Conservation (phyloP, 1,140 invertebrate genomes). For the Ctenoplectra terminalis region DNA sequence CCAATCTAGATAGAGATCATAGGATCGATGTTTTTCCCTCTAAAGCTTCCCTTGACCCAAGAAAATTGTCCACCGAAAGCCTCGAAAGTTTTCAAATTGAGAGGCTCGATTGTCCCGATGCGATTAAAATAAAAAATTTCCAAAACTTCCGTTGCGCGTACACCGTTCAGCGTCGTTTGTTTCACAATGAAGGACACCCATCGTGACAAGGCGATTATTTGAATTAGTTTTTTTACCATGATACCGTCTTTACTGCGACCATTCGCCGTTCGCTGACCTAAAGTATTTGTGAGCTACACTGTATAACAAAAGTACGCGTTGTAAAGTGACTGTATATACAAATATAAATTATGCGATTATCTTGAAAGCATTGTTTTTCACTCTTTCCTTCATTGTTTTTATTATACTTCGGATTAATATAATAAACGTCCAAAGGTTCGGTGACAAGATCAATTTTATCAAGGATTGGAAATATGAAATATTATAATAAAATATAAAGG, state of each 20-base stretch:
- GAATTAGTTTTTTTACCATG: conserved; percentile 78
- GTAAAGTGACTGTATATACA: conserved; percentile 83
- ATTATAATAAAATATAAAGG: too few species aligned
- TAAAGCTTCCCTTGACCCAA: background rate
- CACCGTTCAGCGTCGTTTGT: conserved; percentile 47
- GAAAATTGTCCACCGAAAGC: background rate
- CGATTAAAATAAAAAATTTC: background rate
- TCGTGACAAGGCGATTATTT: conserved; percentile 59
- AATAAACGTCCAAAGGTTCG: too few species aligned
- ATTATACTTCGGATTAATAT: too few species aligned
- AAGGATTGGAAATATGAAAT: too few species aligned
- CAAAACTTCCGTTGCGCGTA: conserved; percentile 25
- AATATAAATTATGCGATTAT: conserved; percentile 82
- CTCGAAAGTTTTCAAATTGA: background rate
- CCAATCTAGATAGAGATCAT: conserved; percentile 53
- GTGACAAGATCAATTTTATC: too few species aligned
- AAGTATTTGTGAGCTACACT: conserved; percentile 71
- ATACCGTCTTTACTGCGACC: conserved; percentile 74
- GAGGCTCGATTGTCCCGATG: background rate
- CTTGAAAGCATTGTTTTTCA: background rate
- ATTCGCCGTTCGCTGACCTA: conserved; percentile 71
- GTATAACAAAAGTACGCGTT: conserved; percentile 78
- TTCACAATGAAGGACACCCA: conserved; percentile 41
- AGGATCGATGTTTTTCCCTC: conserved; percentile 45
- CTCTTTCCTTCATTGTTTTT: accelerated